Percentiles rank a stretch among this genome's conserved stretches.
These are phyloP conservation scores for Platysternon megacephalum DNA, from an alignment of 2,113 vertebrate species.

Conservation along the genomic window DNA sequence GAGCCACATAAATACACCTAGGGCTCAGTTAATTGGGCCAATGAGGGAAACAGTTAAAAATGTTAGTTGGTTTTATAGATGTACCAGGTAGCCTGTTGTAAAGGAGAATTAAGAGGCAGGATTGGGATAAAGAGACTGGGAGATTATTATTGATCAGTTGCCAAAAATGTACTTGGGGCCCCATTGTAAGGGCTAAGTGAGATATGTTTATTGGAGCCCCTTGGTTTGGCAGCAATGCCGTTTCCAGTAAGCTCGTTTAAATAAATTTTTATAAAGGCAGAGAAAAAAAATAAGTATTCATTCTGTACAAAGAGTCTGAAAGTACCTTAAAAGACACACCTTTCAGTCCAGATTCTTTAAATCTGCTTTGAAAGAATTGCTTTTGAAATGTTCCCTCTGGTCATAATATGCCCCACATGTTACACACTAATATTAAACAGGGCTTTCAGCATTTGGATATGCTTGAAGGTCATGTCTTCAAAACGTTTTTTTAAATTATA, in stretches of 20 bases:
- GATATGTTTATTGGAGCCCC: background rate
- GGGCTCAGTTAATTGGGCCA: background rate
- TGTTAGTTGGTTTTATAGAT: background rate
- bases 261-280: background rate
- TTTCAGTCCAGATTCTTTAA: background rate
- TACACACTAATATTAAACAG: background rate
- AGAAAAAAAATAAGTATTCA: background rate
- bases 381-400: background rate
- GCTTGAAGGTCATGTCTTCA: background rate
- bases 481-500: background rate
- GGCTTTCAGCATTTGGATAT: background rate
- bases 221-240: background rate
- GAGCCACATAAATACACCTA: background rate
- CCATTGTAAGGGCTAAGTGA: background rate
- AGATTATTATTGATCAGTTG: background rate
- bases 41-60: background rate
- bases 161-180: background rate
- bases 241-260: background rate
- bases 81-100: background rate
- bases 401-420: background rate
- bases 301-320: background rate
- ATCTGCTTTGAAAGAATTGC: background rate
- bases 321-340: background rate
- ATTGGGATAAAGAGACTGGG: background rate
- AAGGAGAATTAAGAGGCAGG: background rate